Evolutionary conservation across 2,888 invertebrate genomes (phyloP), one percentile per base, ranked within the genome.

Genomic region (Sisyra nigra): DNA sequence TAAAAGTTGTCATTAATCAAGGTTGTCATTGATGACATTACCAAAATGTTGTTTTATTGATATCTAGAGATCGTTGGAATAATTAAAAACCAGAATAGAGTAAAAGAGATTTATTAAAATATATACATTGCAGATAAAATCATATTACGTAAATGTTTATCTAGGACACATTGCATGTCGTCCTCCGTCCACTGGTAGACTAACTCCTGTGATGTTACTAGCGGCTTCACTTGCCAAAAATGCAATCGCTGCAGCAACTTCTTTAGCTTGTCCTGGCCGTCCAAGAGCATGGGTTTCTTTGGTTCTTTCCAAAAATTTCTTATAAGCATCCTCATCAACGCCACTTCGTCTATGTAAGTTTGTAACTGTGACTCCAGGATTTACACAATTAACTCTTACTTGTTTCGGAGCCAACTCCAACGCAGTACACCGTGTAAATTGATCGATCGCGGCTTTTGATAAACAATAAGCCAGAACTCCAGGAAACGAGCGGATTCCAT

Each of bases 361-460:
- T 0, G 94, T 96, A 1, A 85, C 59, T 11, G 85, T 81, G 0
- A 96, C 94, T 41, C 96, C 96, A 11, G 96, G 96, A 62, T 92
- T 92, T 0, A 94, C 89, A 50, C 81, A 75, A 61, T 94, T 94
- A 0, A 91, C 91, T 46, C 94, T 67, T 0, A 94, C 87, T 47
- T 82, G 77, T 61, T 85, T 83, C 0, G 73, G 55, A 13, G 85
- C 88, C 42, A 89, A 59, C 55, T 89, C 96, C 45, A 98, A 63
- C 3, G 97, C 94, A 2, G 82, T 74, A 61, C 93, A 93, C 52
- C 85, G 73, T 0, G 97, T 97, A 50, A 98, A 79, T 59, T 96
- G 96, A 62, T 98, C 97, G 0, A 97, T 69, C 1, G 93, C 86
- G 31, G 91, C 75, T 65, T 98, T 97, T 1, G 92, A 91, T 60